A percentile compares a stretch with the other conserved stretches of the same genome.
These are phyloP conservation scores for Hypsibius dujardini DNA, from an alignment of 1,140 invertebrate genomes.

Conservation along the genomic window DNA sequence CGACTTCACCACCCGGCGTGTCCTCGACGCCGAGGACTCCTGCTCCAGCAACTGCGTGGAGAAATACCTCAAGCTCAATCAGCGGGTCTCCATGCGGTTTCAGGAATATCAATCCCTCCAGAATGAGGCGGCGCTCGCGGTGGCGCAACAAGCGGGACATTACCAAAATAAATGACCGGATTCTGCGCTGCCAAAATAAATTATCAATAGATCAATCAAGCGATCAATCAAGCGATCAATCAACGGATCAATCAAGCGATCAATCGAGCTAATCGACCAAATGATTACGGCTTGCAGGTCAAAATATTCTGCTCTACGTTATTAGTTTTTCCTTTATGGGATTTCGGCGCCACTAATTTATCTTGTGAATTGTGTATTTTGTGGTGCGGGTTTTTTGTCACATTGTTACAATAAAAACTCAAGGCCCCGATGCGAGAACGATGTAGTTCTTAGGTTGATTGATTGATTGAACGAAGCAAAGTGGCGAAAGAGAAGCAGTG, in stretches of 20 bases:
- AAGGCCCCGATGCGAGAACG: too few species aligned
- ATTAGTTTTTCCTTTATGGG: background rate
- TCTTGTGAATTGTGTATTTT: too few species aligned
- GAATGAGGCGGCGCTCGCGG: slow-evolving; percentile 65
- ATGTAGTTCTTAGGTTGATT: too few species aligned
- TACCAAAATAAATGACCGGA: background rate
- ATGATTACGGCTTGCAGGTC: background rate
- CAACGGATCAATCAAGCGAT: background rate
- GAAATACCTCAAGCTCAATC: slow-evolving; percentile 83
- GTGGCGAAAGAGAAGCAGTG: too few species aligned
- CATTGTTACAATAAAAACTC: too few species aligned
- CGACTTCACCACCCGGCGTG: slow-evolving; percentile 68
- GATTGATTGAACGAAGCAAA: too few species aligned
- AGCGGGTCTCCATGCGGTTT: slow-evolving; percentile 74
- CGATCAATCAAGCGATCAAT: background rate
- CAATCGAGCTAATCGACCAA: background rate
- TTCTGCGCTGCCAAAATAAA: background rate
- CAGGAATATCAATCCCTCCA: slow-evolving; percentile 81
- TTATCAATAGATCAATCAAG: background rate
- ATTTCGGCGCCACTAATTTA: too few species aligned
- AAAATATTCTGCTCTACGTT: background rate
- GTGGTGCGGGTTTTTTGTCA: too few species aligned
- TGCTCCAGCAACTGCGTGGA: slow-evolving; percentile 83
- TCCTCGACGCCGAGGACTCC: slow-evolving; percentile 59
- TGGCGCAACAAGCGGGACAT: slow-evolving; percentile 47